phyloP scores from a whole-genome alignment of 2,113 vertebrate species.

The Puma concolor region DNA sequence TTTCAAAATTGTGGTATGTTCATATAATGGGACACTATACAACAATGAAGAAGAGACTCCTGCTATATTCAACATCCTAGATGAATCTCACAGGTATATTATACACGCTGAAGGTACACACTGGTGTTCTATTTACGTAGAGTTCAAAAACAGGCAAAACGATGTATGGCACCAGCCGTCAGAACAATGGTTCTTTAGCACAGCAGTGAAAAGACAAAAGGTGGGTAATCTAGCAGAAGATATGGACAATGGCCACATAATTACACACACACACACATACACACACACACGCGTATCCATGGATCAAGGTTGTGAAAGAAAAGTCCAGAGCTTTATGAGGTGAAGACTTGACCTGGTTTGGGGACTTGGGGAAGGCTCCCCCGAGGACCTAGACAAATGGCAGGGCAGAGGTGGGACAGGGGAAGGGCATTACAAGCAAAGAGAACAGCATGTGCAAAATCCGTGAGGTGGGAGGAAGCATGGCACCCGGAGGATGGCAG shows the following conservation, averaged over 20 bases:
- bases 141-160: background rate
- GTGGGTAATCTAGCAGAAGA: background rate
- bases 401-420: background rate
- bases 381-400: background rate
- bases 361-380: background rate
- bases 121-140: background rate
- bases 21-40: background rate
- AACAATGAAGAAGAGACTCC: background rate
- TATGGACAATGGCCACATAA: background rate
- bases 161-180: background rate
- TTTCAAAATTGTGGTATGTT: background rate
- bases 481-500: background rate
- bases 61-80: background rate
- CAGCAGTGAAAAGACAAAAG: background rate
- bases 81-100: background rate
- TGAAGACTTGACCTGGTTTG: background rate
- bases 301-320: background rate
- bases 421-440: background rate
- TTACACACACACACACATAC: background rate
- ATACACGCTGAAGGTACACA: background rate
- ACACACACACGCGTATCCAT: background rate
- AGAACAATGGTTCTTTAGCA: background rate
- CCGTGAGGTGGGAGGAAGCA: background rate
- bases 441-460: background rate
- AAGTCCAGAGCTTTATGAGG: background rate